phyloP scores from a whole-genome alignment of 2,888 invertebrate species.

The Sussaba pulchella region DNA sequence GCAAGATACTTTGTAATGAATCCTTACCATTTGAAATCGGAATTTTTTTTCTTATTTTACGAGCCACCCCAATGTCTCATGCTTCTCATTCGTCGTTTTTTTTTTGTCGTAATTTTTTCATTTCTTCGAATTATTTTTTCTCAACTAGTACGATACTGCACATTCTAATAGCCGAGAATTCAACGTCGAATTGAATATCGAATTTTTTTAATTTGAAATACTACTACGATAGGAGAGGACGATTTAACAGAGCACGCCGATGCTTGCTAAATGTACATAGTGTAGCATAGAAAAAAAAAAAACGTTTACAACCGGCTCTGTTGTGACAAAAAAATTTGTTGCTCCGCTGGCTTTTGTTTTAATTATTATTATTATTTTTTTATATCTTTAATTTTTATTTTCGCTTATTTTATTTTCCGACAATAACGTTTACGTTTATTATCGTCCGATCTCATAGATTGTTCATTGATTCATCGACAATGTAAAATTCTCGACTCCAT shows the following conservation, averaged over 20 bases:
- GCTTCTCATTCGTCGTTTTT: no score
- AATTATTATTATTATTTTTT: constrained; percentile 19
- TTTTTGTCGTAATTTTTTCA: no score
- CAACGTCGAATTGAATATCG: no score
- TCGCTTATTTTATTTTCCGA: no score
- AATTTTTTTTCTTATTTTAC: no score
- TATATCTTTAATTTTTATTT: constrained; percentile 14
- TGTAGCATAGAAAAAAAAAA: constrained; percentile 81
- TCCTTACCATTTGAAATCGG: no score
- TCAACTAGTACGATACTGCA: constrained; percentile 48
- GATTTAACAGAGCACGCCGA: constrained; percentile 71
- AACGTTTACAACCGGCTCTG: constrained; percentile 69
- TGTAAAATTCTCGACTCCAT: no score
- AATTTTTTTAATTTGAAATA: constrained; percentile 44
- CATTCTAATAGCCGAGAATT: constrained; percentile 31
- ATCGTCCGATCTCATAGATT: not conserved
- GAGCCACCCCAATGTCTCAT: no score
- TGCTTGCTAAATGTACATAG: constrained; percentile 82
- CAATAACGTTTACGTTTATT: not conserved
- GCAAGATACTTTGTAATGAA: no score
- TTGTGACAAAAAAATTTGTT: constrained; percentile 64
- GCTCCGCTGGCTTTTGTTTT: constrained; percentile 54
- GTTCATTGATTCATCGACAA: no score
- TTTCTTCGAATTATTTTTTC: constrained; percentile 72
- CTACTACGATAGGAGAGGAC: constrained; percentile 61